phyloP scores from a whole-genome alignment of 2,113 vertebrate genomes.

The Epinephelus lanceolatus region DNA sequence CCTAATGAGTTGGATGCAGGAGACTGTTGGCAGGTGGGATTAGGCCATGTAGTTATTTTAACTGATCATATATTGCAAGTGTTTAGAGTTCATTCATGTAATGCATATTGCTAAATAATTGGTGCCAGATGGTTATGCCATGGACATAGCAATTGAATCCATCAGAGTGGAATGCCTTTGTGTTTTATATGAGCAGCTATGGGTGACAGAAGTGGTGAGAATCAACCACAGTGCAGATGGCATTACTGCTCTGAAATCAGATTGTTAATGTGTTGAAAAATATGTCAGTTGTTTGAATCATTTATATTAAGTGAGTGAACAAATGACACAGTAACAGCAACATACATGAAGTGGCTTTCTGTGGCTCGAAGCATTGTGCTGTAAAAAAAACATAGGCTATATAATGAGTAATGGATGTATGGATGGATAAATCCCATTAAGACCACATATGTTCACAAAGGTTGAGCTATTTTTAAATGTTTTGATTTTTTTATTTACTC shows the following conservation, averaged over 20 bases:
- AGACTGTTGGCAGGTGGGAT: neutral
- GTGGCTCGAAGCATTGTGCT: too few species aligned
- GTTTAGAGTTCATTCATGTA: neutral
- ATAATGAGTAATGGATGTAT: too few species aligned
- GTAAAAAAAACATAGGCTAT: too few species aligned
- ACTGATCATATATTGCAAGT: neutral
- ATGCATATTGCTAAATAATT: slow-evolving; percentile 1
- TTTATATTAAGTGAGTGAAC: slow-evolving; percentile 3
- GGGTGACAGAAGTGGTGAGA: neutral
- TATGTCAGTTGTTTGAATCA: slow-evolving; percentile 17
- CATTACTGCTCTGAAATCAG: neutral
- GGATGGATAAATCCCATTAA: too few species aligned
- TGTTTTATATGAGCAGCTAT: neutral
- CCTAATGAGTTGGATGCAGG: neutral
- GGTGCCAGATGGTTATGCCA: neutral
- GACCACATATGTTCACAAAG: too few species aligned
- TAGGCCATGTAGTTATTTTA: neutral
- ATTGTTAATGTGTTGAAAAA: slow-evolving; percentile 11
- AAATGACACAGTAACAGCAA: neutral
- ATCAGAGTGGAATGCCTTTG: neutral
- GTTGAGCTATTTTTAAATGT: too few species aligned
- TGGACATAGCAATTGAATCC: neutral
- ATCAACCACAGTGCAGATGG: neutral
- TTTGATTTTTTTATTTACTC: too few species aligned
- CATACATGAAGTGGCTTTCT: too few species aligned